phyloP scores from a whole-genome alignment of 1,140 invertebrate species.

The Agraylea sexmaculata region DNA sequence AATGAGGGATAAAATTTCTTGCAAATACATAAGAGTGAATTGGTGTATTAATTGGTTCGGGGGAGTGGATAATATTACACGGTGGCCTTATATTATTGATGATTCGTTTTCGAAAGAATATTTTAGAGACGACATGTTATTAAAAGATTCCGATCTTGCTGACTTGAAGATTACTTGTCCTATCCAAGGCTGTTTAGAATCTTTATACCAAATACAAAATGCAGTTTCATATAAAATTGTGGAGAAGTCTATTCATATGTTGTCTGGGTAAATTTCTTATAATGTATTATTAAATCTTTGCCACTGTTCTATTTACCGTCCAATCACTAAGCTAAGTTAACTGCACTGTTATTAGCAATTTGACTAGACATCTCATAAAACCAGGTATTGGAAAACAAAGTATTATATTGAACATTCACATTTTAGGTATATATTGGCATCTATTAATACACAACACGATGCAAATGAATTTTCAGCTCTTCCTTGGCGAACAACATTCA shows the following conservation, averaged over 20 bases:
- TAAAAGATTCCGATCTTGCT: constrained; percentile 35
- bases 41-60: constrained; percentile 42
- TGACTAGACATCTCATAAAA: too few relatives aligned
- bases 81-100: constrained; percentile 22
- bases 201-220: constrained; percentile 46
- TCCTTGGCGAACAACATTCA: constrained; percentile 46
- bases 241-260: constrained; percentile 35
- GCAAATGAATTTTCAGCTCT: constrained; percentile 33
- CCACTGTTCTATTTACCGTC: constrained; percentile 15
- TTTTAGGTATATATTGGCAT: constrained; percentile 16
- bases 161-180: constrained; percentile 36
- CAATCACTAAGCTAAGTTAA: too few relatives aligned
- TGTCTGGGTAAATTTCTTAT: constrained; percentile 39
- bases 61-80: constrained; percentile 26
- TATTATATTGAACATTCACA: background rate
- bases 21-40: constrained; percentile 35
- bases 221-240: constrained; percentile 46
- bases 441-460: constrained; percentile 11
- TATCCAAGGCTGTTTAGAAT: constrained; percentile 35
- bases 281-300: constrained; percentile 10
- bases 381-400: too few relatives aligned
- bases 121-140: constrained; percentile 27
- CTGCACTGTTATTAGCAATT: too few relatives aligned
- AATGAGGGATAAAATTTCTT: constrained; percentile 27
- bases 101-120: constrained; percentile 17